Percentiles rank a stretch among this genome's conserved stretches.
phyloP scores from a whole-genome alignment of 2,797 vertebrate genomes.

The Coendou prehensilis region DNA sequence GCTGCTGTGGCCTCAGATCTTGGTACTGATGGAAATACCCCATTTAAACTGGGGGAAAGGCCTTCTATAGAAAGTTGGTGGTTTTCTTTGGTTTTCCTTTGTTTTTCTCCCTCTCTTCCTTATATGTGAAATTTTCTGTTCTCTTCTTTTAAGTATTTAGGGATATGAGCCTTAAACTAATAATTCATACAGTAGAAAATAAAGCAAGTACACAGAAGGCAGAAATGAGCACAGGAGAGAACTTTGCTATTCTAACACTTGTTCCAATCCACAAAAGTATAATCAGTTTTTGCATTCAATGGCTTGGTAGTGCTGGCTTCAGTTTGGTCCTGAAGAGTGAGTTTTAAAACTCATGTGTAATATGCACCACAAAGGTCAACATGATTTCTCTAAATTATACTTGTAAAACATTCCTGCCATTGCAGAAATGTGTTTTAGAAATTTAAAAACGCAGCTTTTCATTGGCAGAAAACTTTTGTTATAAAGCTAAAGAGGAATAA shows the following conservation, averaged over 20 bases:
- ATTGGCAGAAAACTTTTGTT: neutral
- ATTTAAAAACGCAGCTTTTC: neutral
- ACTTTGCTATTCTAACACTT: neutral
- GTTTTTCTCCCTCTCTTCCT: no score
- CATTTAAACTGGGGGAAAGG: neutral
- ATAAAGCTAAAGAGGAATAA: neutral
- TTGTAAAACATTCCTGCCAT: neutral
- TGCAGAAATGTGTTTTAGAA: neutral
- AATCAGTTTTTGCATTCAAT: neutral
- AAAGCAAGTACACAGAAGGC: neutral
- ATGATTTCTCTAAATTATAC: slow-evolving; percentile 48
- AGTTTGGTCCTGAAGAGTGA: slow-evolving; percentile 41
- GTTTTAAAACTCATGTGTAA: slow-evolving; percentile 37
- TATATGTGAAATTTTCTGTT: neutral
- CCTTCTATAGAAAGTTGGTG: neutral
- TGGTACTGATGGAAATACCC: neutral
- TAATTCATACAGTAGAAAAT: neutral
- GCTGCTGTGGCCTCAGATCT: neutral
- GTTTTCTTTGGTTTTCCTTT: neutral
- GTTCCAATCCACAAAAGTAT: neutral
- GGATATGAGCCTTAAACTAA: neutral
- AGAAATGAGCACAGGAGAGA: neutral
- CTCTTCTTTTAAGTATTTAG: neutral
- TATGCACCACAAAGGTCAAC: slow-evolving; percentile 37
- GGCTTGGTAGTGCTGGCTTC: neutral